A percentile compares a stretch with the other conserved stretches of the same genome.
Conservation (phyloP, 2,888 invertebrate genomes). For the Melanostoma scalare region DNA sequence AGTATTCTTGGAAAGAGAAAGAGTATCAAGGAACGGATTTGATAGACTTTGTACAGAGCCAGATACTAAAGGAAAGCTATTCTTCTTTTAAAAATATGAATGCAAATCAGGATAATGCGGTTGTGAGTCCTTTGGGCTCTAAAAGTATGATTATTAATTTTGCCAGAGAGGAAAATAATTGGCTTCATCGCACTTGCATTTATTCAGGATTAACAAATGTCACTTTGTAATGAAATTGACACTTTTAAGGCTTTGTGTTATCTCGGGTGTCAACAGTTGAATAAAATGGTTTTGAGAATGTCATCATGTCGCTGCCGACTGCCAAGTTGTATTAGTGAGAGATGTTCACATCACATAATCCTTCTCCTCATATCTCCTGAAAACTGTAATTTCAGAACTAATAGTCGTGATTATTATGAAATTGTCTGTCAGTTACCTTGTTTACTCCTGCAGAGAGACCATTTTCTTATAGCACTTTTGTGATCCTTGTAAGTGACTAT, state of each 20-base stretch:
- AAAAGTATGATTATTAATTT: background rate
- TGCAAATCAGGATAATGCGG: constrained; percentile 50
- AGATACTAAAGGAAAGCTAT: background rate
- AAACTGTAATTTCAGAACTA: constrained; percentile 53
- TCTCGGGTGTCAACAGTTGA: background rate
- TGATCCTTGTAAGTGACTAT: background rate
- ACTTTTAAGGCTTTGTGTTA: constrained; percentile 9
- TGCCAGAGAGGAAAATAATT: constrained; percentile 28
- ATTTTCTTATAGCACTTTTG: constrained; percentile 8
- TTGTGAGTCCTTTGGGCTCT: constrained; percentile 2
- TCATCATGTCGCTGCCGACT: background rate
- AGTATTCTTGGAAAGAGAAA: constrained; percentile 7
- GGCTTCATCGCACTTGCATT: constrained; percentile 9
- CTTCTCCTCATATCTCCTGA: background rate
- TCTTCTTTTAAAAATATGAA: constrained; percentile 29
- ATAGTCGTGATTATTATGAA: constrained; percentile 66
- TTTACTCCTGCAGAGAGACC: constrained; percentile 31
- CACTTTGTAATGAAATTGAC: constrained; percentile 37
- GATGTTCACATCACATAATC: constrained; percentile 48
- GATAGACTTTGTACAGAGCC: constrained; percentile 35
- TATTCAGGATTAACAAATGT: constrained; percentile 5
- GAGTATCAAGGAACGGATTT: constrained; percentile 37
- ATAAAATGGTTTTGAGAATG: constrained; percentile 5
- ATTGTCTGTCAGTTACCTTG: constrained; percentile 63
- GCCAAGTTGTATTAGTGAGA: constrained; percentile 16